Percentiles rank a stretch among this genome's conserved stretches.
These are phyloP conservation scores for Microcaecilia unicolor DNA, from an alignment of 2,797 vertebrate genomes.

Conservation along the genomic window DNA sequence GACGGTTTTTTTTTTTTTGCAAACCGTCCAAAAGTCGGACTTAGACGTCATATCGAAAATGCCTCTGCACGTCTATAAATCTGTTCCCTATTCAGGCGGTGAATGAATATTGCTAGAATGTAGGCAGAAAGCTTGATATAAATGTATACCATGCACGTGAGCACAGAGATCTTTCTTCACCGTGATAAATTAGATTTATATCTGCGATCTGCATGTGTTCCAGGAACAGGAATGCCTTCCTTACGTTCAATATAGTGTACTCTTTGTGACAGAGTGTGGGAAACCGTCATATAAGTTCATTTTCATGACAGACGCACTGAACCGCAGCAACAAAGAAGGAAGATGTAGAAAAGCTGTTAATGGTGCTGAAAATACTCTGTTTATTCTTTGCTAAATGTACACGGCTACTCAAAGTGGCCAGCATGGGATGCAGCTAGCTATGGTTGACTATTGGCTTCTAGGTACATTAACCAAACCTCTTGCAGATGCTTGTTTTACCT, in stretches of 20 bases:
- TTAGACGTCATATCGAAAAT: no score
- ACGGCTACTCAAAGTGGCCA: conserved; percentile 33
- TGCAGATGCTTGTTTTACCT: conserved; percentile 47
- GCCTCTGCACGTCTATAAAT: no score
- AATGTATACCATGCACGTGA: no score
- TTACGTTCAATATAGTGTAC: conserved; percentile 29
- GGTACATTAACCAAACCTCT: conserved; percentile 40
- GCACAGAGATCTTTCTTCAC: no score
- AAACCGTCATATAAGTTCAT: conserved; percentile 24
- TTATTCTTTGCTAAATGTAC: conserved; percentile 35
- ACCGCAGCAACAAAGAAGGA: conserved; percentile 36
- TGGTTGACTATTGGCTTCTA: conserved; percentile 41
- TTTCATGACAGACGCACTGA: conserved; percentile 43
- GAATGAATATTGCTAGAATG: no score
- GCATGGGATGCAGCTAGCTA: conserved; percentile 26
- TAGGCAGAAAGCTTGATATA: no score
- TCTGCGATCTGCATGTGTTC: no score
- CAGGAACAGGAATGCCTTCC: no score
- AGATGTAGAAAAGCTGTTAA: conserved; percentile 30
- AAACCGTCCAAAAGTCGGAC: no score
- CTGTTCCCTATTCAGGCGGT: no score
- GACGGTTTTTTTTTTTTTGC: no score
- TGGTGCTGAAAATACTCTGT: conserved; percentile 21
- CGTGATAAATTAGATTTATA: no score
- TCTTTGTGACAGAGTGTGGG: conserved; percentile 42